phyloP scores from a whole-genome alignment of 2,113 vertebrate genomes.

The Gymnorhina tibicen region DNA sequence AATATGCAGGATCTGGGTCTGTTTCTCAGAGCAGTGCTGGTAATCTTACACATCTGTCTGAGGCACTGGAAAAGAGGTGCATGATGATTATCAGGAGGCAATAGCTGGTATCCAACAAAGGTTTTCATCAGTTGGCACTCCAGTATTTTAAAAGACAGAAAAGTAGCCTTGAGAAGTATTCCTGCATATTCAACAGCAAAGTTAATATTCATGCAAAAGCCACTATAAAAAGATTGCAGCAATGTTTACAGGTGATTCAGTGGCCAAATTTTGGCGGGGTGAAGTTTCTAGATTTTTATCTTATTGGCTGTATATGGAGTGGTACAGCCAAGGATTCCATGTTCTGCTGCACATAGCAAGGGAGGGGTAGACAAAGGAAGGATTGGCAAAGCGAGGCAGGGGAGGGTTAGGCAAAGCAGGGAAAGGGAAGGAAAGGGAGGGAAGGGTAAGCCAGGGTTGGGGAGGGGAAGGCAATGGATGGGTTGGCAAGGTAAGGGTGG shows the following conservation, averaged over 20 bases:
- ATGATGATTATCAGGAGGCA: background rate
- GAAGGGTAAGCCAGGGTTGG: background rate
- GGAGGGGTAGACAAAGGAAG: too few relatives aligned
- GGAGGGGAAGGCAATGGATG: background rate
- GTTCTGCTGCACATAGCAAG: background rate
- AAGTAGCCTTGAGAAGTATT: background rate
- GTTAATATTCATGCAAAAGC: conserved; percentile 9
- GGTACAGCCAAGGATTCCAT: background rate
- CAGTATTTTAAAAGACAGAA: conserved; percentile 5
- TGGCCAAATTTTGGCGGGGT: background rate
- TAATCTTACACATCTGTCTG: background rate
- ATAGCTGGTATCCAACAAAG: background rate
- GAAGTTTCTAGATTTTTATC: background rate
- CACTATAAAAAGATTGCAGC: background rate
- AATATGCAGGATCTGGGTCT: background rate
- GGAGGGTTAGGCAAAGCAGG: background rate
- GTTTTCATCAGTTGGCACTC: background rate
- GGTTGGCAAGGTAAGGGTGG: background rate
- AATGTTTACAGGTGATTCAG: conserved; percentile 36
- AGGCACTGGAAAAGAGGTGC: background rate
- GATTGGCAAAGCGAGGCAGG: background rate
- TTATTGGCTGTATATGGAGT: background rate
- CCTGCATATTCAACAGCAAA: conserved; percentile 44
- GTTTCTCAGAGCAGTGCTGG: background rate
- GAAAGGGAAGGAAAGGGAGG: background rate